Evolutionary conservation across 2,888 invertebrate species (phyloP).

Genomic region (Exocentrus adspersus): DNA sequence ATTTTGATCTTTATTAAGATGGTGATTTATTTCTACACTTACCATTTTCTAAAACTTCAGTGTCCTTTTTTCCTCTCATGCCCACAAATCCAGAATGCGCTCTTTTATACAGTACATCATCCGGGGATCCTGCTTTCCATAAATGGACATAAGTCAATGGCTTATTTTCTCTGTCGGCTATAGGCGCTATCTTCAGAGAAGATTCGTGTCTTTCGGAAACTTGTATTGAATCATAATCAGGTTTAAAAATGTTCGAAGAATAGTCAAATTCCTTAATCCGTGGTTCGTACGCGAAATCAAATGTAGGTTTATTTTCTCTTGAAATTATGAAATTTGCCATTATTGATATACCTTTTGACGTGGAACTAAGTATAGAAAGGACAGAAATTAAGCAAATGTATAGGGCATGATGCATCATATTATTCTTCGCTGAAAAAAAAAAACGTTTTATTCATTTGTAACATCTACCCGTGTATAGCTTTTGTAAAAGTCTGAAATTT

Average conservation of each 20-base stretch:
- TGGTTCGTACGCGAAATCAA: constrained; percentile 18
- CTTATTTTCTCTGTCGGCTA: constrained; percentile 5
- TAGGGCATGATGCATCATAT: neutral
- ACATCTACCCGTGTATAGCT: too few relatives aligned
- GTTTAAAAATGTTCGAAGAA: neutral
- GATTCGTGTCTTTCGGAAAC: constrained; percentile 1
- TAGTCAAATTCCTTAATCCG: neutral
- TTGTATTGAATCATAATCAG: constrained; percentile 6
- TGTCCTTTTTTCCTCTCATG: constrained; percentile 32
- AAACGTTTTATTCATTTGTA: too few relatives aligned
- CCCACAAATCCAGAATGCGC: constrained; percentile 40
- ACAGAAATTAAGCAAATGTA: neutral
- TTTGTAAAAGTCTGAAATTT: too few relatives aligned
- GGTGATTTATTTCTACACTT: neutral
- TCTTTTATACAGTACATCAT: constrained; percentile 37
- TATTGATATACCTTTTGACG: neutral
- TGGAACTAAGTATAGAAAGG: neutral
- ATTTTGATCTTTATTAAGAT: too few relatives aligned
- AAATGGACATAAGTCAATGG: constrained; percentile 1
- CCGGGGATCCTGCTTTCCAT: constrained; percentile 21
- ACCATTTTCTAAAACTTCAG: constrained; percentile 3
- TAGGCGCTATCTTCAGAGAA: constrained; percentile 1
- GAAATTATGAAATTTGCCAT: constrained; percentile 36
- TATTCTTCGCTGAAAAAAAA: neutral
- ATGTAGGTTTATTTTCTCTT: constrained; percentile 37